phyloP scores from a whole-genome alignment of 2,113 vertebrate species.

The Corythoichthys intestinalis region DNA sequence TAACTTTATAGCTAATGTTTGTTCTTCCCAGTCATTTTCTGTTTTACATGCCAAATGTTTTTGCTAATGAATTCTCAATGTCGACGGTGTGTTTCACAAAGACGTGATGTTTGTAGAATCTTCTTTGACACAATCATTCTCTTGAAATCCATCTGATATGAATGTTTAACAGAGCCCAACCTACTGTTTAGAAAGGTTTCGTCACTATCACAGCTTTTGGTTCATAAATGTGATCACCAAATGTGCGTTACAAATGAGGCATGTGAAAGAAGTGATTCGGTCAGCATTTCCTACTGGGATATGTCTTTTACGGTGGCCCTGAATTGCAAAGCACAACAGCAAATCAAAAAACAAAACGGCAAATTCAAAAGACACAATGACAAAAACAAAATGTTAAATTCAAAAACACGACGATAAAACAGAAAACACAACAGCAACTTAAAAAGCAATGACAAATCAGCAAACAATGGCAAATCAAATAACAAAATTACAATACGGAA shows the following conservation, averaged over 20 bases:
- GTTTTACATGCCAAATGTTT: not conserved
- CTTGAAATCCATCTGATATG: not conserved
- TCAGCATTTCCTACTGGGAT: not conserved
- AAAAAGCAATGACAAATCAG: no score
- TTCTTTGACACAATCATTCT: not conserved
- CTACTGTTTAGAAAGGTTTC: not conserved
- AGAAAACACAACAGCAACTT: no score
- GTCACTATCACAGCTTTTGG: no score
- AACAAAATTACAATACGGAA: no score
- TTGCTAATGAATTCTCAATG: not conserved
- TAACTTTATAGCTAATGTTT: not conserved
- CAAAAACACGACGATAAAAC: no score
- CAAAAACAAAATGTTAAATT: no score
- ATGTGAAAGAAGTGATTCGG: not conserved
- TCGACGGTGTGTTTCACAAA: not conserved
- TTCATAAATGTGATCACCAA: not conserved
- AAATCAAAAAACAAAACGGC: no score
- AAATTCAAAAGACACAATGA: no score
- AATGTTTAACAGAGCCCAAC: not conserved
- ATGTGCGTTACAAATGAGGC: not conserved
- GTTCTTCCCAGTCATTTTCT: not conserved
- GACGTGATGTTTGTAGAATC: no score
- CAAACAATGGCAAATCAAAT: no score
- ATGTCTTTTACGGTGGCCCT: no score
- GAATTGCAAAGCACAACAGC: no score